Base-by-base conservation (phyloP, 2,113 vertebrate genomes). In the Columbina picui region DNA sequence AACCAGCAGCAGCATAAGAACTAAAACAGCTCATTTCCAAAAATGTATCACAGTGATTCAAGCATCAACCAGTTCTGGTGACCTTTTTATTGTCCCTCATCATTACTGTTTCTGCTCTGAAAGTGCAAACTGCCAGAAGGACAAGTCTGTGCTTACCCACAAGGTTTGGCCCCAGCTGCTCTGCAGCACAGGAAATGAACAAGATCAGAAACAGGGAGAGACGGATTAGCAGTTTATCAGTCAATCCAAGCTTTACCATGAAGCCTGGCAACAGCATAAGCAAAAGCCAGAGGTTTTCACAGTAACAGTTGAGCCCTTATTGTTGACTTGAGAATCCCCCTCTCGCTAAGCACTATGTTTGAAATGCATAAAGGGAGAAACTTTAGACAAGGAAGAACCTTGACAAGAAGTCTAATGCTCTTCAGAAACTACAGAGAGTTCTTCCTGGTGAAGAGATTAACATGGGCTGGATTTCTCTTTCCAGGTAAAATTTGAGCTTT, bases 141-240 rank as follows among this genome's bases (percentile, higher is more conserved):
- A 69, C 60, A 86, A 86, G 36, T 32, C 73, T 25, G 45, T 89
- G 81, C 78, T 89, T 81, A 64, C 61, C 71, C 77, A 83, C 65
- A 76, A 87, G 55, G 74, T 80, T 74, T 87, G 67, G 73, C 64
- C 69, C 53, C 88, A 92, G 88, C 83, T 96, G 92, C 84, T 78
- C 75, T 83, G 79, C 90, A 56, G n/a, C 52, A 75, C 93, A 91
- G 94, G 90, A 93, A 94, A 94, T 73, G 39, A 95, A 86, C 25
- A 87, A 79, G 84, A 95, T 95, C 79, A 96, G 53, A 90, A 95
- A 94, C 34, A 36, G 38, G 68, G 59, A 94, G 81, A 87, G 70
- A 50, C 38, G 55, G 87, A 97, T 90, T 96, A 93, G 87, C 71
- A 90, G 29, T 30, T 89, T 65, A 91, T 85, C 96, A 80, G 34